These are phyloP conservation scores for Ispidina picta DNA, from an alignment of 2,797 vertebrate genomes.

Conservation along the genomic window DNA sequence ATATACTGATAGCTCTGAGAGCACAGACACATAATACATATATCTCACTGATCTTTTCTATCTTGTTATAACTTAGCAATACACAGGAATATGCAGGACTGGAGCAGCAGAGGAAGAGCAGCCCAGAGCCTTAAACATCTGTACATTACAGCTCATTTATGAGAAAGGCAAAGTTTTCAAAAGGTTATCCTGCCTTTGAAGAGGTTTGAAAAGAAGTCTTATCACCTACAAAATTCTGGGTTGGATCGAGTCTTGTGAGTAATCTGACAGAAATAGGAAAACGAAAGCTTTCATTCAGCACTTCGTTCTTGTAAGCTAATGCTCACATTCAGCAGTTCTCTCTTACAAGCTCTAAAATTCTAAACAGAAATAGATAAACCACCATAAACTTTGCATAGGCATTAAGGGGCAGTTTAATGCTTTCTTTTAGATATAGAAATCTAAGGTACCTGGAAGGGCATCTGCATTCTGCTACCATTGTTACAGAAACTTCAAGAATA, in stretches of 20 bases:
- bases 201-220: background rate
- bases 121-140: background rate
- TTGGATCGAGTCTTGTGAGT: background rate
- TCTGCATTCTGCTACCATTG: background rate
- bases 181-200: background rate
- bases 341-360: background rate
- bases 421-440: background rate
- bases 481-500: background rate
- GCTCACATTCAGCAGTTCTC: background rate
- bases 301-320: background rate
- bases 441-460: background rate
- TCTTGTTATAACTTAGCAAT: background rate
- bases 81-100: background rate
- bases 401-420: background rate
- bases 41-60: background rate
- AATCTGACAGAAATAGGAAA: background rate
- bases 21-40: background rate
- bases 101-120: background rate
- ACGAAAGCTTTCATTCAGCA: background rate
- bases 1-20: background rate
- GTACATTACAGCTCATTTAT: too few relatives aligned
- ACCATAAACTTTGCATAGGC: background rate
- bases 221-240: background rate
- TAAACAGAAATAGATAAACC: background rate
- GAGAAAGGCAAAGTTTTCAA: background rate